A percentile compares a stretch with the other conserved stretches of the same genome.
Evolutionary conservation across 2,888 invertebrate species (phyloP).

Genomic region (Cephus nigrinus): DNA sequence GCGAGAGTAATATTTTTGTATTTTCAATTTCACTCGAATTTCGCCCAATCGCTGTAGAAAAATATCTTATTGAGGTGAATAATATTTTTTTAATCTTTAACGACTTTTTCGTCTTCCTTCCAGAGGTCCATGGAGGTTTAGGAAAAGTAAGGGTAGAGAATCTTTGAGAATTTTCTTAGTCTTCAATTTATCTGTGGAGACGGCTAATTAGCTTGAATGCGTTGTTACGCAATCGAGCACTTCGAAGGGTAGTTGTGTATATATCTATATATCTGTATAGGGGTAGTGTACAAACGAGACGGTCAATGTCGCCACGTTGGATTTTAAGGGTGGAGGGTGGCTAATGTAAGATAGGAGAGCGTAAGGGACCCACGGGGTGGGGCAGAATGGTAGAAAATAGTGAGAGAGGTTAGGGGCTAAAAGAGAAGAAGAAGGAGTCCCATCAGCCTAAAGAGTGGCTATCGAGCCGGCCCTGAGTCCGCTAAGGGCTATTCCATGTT

Average conservation of each 20-base stretch:
- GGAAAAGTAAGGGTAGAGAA: no score
- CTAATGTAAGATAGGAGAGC: constrained; percentile 1
- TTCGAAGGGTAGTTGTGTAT: neutral
- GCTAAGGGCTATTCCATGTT: constrained; percentile 66
- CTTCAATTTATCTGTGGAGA: neutral
- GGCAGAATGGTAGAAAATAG: constrained; percentile 22
- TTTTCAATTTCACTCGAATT: no score
- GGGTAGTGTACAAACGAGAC: neutral
- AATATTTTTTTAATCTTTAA: no score
- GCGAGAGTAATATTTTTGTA: no score
- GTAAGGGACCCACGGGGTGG: constrained; percentile 9
- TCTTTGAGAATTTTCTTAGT: no score
- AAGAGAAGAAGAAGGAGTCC: constrained; percentile 49
- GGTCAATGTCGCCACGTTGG: neutral
- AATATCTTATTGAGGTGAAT: no score
- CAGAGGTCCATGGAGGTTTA: no score
- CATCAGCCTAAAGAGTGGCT: constrained; percentile 64
- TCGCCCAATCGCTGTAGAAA: no score
- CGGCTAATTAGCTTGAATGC: neutral
- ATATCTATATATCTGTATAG: neutral
- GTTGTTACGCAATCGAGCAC: neutral
- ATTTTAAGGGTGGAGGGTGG: no score
- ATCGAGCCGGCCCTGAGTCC: constrained; percentile 54
- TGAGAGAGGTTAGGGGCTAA: constrained; percentile 27
- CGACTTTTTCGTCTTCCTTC: no score